Evolutionary conservation across 2,113 vertebrate genomes (phyloP).

Genomic region (Nyctereutes procyonoides): DNA sequence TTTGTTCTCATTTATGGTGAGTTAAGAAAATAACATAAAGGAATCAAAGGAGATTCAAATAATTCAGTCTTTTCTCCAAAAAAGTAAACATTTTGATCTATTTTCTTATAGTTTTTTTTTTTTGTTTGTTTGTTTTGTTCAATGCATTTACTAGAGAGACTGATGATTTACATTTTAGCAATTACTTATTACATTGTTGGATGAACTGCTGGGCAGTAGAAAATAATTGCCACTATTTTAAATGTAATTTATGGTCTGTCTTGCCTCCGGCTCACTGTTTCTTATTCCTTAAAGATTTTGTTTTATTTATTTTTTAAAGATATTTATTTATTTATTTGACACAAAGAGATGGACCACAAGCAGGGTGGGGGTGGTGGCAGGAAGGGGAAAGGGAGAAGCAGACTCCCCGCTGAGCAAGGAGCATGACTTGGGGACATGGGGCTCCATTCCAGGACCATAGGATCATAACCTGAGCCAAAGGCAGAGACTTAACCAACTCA

Average conservation of each 20-base stretch:
- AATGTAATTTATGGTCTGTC: background rate
- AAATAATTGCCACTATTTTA: background rate
- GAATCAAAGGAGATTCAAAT: background rate
- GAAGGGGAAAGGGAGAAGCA: too few relatives aligned
- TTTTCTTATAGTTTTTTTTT: background rate
- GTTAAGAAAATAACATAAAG: background rate
- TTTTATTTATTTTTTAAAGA: too few relatives aligned
- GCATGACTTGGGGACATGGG: too few relatives aligned
- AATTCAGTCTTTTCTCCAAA: background rate
- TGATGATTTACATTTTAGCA: background rate
- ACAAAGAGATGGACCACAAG: too few relatives aligned
- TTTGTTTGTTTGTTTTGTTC: background rate
- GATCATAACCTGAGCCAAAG: too few relatives aligned
- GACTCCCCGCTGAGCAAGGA: too few relatives aligned
- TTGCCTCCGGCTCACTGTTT: background rate
- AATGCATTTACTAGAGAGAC: background rate
- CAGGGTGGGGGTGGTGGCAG: too few relatives aligned
- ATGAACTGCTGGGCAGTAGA: background rate
- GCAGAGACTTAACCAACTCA: too few relatives aligned
- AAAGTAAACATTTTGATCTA: background rate
- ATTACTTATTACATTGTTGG: background rate
- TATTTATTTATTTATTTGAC: too few relatives aligned
- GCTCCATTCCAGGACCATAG: too few relatives aligned
- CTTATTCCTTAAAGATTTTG: background rate
- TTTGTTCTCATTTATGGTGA: background rate